phyloP scores from a whole-genome alignment of 2,113 vertebrate species.

The Miniopterus natalensis region DNA sequence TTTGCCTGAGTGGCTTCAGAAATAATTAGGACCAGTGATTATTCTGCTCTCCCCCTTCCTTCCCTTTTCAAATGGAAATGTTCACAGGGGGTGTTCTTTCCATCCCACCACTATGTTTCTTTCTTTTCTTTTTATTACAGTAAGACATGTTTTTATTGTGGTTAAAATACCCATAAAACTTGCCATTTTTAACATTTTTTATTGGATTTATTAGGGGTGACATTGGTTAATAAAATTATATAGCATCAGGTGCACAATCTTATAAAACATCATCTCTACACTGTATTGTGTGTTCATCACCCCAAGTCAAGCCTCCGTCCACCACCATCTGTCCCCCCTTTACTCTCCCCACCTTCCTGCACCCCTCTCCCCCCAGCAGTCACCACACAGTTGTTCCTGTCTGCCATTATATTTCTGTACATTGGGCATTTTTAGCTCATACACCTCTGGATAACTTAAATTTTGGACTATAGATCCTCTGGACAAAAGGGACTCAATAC shows the following conservation, averaged over 20 bases:
- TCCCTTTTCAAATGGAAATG: background rate
- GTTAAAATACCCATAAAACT: background rate
- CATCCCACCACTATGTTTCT: fast-evolving
- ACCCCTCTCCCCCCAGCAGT: background rate
- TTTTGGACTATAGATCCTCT: background rate
- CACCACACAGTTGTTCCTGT: background rate
- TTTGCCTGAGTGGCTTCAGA: background rate
- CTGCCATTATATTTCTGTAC: fast-evolving
- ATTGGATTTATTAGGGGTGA: background rate
- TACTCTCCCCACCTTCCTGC: background rate
- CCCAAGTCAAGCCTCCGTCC: background rate
- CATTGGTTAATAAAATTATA: background rate
- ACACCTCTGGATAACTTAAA: background rate
- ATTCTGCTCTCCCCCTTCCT: background rate
- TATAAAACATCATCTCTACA: background rate
- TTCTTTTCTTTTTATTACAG: background rate
- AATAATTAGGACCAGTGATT: background rate
- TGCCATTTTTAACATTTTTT: background rate
- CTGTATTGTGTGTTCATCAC: background rate
- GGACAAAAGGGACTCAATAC: background rate
- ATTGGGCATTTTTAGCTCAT: background rate
- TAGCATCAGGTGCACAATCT: background rate
- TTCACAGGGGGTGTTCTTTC: fast-evolving
- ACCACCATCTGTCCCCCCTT: no score
- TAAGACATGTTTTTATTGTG: background rate